Conservation (phyloP, 2,797 vertebrate species). For the Borostomias antarcticus region DNA sequence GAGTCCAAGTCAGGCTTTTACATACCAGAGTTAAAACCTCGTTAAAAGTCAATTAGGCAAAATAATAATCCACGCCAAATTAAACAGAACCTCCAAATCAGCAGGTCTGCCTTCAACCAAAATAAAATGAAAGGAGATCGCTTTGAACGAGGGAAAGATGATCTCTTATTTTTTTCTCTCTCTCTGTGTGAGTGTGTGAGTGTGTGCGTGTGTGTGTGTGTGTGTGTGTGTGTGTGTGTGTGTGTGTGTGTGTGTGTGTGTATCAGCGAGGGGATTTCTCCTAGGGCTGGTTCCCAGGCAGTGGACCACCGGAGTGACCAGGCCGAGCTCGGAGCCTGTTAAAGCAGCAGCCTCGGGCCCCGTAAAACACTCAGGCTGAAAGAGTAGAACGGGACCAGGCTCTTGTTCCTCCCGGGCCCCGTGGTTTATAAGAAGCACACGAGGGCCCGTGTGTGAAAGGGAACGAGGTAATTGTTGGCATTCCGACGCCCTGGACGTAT, state of each 20-base stretch:
- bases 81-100: conserved; percentile 60
- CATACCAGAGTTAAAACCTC: conserved; percentile 63
- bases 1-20: conserved; percentile 44
- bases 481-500: conserved; percentile 78
- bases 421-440: conserved; percentile 68
- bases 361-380: conserved; percentile 51
- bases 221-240: conserved; percentile 36
- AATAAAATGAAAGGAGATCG: conserved; percentile 54
- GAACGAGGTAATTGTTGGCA: conserved; percentile 75
- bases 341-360: conserved; percentile 43
- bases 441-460: conserved; percentile 73
- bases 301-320: conserved; percentile 51
- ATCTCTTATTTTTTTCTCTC: conserved; percentile 36
- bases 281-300: conserved; percentile 55
- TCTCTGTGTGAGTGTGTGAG: conserved; percentile 31
- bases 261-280: not conserved
- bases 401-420: conserved; percentile 61
- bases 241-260: conserved; percentile 16
- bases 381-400: conserved; percentile 48
- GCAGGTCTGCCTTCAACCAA: conserved; percentile 52
- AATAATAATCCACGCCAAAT: conserved; percentile 69
- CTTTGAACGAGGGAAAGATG: conserved; percentile 62
- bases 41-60: conserved; percentile 72
- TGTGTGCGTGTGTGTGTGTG: conserved; percentile 6
- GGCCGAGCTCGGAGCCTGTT: conserved; percentile 52